Evolutionary conservation across 2,797 vertebrate species (phyloP), one percentile per base, ranked within the genome.

Genomic region (Zonotrichia albicollis): DNA sequence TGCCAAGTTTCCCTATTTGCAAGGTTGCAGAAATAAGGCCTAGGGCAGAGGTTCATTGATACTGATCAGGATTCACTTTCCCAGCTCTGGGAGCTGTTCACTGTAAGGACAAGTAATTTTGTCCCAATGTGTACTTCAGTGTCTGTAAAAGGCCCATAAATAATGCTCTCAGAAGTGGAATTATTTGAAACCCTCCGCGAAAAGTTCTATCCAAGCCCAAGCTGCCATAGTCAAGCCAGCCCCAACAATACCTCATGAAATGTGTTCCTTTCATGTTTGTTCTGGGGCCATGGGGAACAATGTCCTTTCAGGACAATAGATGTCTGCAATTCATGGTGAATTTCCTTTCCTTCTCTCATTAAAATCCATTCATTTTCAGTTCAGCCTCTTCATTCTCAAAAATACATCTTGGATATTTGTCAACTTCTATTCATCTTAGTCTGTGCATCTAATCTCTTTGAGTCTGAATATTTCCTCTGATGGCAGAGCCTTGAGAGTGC

Each of bases 331-430:
- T 94, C 51, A 32, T 76, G 32, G 90, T 73, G 80, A 76, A 79
- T 95, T 94, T 90, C 60, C 64, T 86, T 88, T 70, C 85, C 70
- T 75, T 81, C 83, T 87, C 65, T 88, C 85, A 86, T 94, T 94
- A 91, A 96, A 94, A 88, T 87, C 84, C 84, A 91, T 91, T 95
- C 50, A 88, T 95, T 94, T 90, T 91, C 70, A 93, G 29, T 82
- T 84, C 76, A 85, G 60, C 55, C 67, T 90, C 83, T 81, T 94
- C 67, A 43, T 89, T 94, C 84, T 86, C 79, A 92, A 94, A 92
- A 66, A 72, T 81, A 75, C 54, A 20, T 95, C 88, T 94, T 95
- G 94, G 88, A 93, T 91, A 90, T 95, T 94, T 91, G 66, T 94
- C 91, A 95, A 73, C 45, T 88, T 86, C 91, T 87, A 76, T 94